Percentiles rank a stretch among this genome's conserved stretches.
Conservation (phyloP, 2,888 invertebrate genomes). For the Parnassius mnemosyne region DNA sequence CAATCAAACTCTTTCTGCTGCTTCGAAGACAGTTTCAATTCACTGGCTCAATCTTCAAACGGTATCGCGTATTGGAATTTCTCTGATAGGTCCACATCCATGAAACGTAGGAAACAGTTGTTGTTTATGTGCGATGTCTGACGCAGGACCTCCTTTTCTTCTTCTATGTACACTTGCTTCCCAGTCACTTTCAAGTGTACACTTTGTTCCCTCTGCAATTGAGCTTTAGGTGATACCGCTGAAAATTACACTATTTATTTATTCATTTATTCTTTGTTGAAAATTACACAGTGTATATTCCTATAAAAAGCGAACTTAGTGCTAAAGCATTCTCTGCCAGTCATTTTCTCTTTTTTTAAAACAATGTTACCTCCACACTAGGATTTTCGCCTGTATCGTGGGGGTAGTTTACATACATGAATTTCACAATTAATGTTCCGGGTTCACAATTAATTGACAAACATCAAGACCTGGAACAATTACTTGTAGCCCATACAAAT, state of each 20-base stretch:
- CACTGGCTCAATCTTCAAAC: conserved; percentile 90
- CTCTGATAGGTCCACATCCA: conserved; percentile 92
- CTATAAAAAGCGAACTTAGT: no score
- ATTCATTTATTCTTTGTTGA: no score
- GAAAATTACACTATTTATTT: conserved; percentile 18
- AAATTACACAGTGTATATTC: no score
- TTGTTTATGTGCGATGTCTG: conserved; percentile 93
- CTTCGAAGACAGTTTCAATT: conserved; percentile 89
- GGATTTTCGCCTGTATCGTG: no score
- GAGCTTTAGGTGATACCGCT: conserved; percentile 58
- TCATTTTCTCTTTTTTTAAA: no score
- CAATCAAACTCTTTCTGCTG: conserved; percentile 86
- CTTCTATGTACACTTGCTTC: conserved; percentile 85
- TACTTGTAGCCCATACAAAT: no score
- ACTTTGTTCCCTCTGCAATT: conserved; percentile 82
- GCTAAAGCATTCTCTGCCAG: no score
- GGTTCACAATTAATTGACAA: no score
- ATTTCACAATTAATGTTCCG: no score
- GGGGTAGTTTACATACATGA: no score
- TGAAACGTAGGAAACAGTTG: conserved; percentile 94
- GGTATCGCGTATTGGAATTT: conserved; percentile 88
- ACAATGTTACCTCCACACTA: no score
- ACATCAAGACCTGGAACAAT: no score
- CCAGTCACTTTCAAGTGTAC: conserved; percentile 84
- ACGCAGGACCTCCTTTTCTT: conserved; percentile 90